Base-by-base conservation (phyloP, 1,140 invertebrate genomes). In the Euglossa dilemma region DNA sequence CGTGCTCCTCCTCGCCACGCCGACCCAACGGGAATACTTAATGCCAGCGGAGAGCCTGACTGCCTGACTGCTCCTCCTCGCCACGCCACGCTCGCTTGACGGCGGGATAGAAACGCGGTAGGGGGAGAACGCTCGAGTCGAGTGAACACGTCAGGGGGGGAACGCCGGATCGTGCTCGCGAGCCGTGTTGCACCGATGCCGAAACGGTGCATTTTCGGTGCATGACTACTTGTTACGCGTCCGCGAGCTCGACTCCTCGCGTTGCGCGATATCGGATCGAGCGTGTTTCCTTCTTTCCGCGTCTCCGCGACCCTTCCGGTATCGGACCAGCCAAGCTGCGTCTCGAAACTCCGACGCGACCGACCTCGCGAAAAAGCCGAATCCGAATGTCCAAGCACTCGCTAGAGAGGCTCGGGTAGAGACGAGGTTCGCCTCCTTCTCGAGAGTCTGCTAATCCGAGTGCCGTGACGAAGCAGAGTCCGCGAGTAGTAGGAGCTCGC, bases 21-120 rank as follows among this genome's bases (percentile, higher is more conserved):
- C 91, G 90, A 93, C 90, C 92, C 91, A 93, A 94, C 93, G 91
- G 91, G 92, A 93, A 94, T 93, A 92, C 92, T 93, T 93, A 93
- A 94, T 94, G 93, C 91, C 89, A 90, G 83, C 87, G 86, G 88
- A 91, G 87, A 83, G 87, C 87, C 88, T 85, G 86, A 87, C 87
- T 90, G 87, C 90, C 87, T 90, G 87, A 87, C 83, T 91, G 85
- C 89, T 91, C 92, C 88, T 86, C 87, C 89, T 83, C 85, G 88
- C 91, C 89, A 86, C 88, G 91, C 91, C 90, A 89, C 90, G 90
- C 92, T 92, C 88, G 87, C 90, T 84, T 86, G 87, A 91, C 88
- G 91, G 87, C 87, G 83, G 90, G 90, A 86, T 87, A 75, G 86
- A 61, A 75, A 69, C 86, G 77, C 72, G 79, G 75, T 61, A 71